A percentile compares a stretch with the other conserved stretches of the same genome.
phyloP scores from a whole-genome alignment of 1,140 invertebrate species.

The Drosophila mojavensis region DNA sequence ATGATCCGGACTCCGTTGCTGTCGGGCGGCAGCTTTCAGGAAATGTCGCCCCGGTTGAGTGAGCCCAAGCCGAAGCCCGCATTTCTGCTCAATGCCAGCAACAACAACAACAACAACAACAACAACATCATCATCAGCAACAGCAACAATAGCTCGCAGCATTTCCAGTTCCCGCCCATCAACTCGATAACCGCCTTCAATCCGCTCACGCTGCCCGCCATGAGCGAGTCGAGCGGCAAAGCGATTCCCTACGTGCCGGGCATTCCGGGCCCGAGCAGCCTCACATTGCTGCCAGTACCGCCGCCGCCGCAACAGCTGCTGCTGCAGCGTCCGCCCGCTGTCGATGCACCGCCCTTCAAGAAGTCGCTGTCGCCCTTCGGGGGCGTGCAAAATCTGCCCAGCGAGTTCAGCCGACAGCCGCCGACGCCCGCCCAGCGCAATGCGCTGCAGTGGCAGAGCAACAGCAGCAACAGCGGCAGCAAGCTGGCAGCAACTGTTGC shows the following conservation, averaged over 20 bases:
- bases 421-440: conserved; percentile 68
- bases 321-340: background rate
- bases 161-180: conserved; percentile 87
- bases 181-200: conserved; percentile 89
- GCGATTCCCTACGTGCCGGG: conserved; percentile 92
- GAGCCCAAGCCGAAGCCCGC: conserved; percentile 29
- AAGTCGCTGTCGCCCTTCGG: conserved; percentile 73
- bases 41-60: conserved; percentile 65
- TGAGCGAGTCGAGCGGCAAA: conserved; percentile 81
- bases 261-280: conserved; percentile 91
- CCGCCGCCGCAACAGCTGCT: conserved; percentile 60
- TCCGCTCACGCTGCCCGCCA: conserved; percentile 87
- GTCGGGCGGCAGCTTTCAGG: conserved; percentile 80
- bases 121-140: too few species aligned
- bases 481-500: background rate
- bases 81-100: too few species aligned
- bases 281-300: conserved; percentile 67
- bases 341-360: conserved; percentile 20
- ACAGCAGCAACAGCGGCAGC: background rate
- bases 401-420: conserved; percentile 74
- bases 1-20: conserved; percentile 76
- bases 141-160: conserved; percentile 69
- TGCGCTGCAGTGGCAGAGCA: conserved; percentile 69
- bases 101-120: too few species aligned
- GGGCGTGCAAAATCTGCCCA: conserved; percentile 76